These are phyloP conservation scores for Labeo rohita DNA, from an alignment of 2,113 vertebrate species.

Conservation along the genomic window DNA sequence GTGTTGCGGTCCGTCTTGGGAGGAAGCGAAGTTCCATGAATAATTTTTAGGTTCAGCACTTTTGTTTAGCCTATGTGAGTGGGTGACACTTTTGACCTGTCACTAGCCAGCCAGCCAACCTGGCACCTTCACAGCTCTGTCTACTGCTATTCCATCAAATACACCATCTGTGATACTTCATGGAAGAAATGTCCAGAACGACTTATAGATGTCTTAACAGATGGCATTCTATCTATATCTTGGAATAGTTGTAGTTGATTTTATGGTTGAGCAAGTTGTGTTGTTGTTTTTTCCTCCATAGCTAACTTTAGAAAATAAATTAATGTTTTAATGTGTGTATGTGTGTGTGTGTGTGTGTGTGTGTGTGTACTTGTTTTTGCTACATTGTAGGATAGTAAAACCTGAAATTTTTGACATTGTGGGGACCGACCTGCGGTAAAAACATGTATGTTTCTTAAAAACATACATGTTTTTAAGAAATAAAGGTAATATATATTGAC, in stretches of 20 bases:
- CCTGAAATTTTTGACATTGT: too few species aligned
- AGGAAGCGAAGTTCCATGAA: background rate
- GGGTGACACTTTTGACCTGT: slow-evolving; percentile 43
- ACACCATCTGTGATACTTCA: slow-evolving; percentile 24
- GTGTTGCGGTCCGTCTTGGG: slow-evolving; percentile 14
- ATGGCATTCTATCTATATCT: slow-evolving; percentile 26
- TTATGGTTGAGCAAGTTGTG: background rate
- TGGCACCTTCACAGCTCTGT: slow-evolving; percentile 37
- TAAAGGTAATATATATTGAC: too few species aligned
- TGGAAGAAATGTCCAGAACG: slow-evolving; percentile 7
- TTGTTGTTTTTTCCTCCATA: background rate
- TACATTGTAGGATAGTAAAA: too few species aligned
- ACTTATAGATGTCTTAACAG: slow-evolving; percentile 24
- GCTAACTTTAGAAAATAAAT: background rate
- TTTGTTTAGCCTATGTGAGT: slow-evolving; percentile 37
- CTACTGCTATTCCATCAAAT: slow-evolving; percentile 28
- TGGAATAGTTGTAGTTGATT: background rate
- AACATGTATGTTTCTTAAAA: too few species aligned
- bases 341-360: too few species aligned
- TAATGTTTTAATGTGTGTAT: too few species aligned
- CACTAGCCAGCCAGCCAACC: slow-evolving; percentile 35
- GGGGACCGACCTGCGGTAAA: too few species aligned
- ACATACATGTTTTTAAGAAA: too few species aligned
- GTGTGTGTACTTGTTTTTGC: too few species aligned
- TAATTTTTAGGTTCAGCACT: slow-evolving; percentile 11